Evolutionary conservation across 2,888 invertebrate genomes (phyloP), one percentile per base, ranked within the genome.

Genomic region (Nomada lathburiana): DNA sequence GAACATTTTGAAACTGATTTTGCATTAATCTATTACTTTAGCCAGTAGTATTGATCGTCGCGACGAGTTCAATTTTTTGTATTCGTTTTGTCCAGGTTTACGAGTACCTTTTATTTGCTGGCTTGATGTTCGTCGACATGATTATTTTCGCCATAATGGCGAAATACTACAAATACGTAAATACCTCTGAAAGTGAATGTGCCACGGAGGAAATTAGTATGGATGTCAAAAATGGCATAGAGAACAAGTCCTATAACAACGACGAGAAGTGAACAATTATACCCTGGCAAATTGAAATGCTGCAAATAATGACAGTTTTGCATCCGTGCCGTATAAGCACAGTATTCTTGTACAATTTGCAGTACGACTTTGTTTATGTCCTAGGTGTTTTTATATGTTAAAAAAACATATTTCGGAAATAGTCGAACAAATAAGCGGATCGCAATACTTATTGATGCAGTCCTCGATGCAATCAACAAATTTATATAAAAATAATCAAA

Each of bases 21-120:
- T 47, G 2, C 47, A 13, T 47, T 47, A 47, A 47, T 47, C 47
- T 47, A 47, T 47, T 47, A 7, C 47, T 2, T 13, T 47, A 13
- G 47, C 47, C 47, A 55, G 47, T 53, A 26, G 11, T 16, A 42
- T 26, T 57, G 3, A 5, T 5, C 18, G 23, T 18, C 26, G 36
- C 3, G 11, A 52, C 16, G 13, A 13, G 0, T 2, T 5, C 2
- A 47, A 64, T 36, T 69, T 11, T 62, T 26, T 42, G 0, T 26
- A 2, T 47, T 50, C 42, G 20, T n/a, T n/a, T 71, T 79, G 47
- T 95, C 18, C 95, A 98, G 97, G 96, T 97, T 80, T 95, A 96
- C 83, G 98, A 98, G 93, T 98, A 98, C 94, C 96, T 97, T 94
- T 94, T 98, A 62, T 99, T 98, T 93, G 97, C 98, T 69, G 96